Evolutionary conservation across 2,113 vertebrate species (phyloP).

Genomic region (Podocnemis expansa): DNA sequence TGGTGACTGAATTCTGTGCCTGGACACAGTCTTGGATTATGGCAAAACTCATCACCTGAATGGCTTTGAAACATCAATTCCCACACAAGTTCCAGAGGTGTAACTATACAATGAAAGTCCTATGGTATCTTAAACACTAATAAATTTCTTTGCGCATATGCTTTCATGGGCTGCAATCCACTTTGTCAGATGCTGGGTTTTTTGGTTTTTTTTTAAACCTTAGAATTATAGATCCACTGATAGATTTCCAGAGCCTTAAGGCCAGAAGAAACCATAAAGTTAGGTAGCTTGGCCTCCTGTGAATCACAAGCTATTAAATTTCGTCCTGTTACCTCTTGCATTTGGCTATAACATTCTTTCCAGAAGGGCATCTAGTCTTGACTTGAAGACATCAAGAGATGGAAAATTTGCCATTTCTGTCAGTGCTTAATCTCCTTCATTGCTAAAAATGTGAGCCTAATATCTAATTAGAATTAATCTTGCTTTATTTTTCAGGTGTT

Average conservation of each 20-base stretch:
- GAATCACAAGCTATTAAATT: not conserved
- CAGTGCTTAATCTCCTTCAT: not conserved
- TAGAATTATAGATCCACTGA: not conserved
- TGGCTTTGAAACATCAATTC: not conserved
- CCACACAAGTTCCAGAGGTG: not conserved
- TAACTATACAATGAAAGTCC: too few relatives aligned
- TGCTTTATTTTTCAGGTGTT: not conserved
- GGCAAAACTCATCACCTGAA: conserved; percentile 8
- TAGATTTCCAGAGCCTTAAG: not conserved
- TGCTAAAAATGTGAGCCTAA: not conserved
- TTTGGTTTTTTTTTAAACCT: conserved; percentile 27
- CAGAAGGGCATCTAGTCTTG: not conserved
- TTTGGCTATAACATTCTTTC: not conserved
- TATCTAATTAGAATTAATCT: not conserved
- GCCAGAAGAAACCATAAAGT: not conserved
- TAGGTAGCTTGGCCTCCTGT: not conserved
- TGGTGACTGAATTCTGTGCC: not conserved
- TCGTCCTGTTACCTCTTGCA: not conserved
- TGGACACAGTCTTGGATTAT: not conserved
- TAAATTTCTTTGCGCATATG: too few relatives aligned
- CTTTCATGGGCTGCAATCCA: too few relatives aligned
- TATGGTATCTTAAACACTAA: too few relatives aligned
- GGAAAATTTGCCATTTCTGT: not conserved
- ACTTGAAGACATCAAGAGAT: not conserved
- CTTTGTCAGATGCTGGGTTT: too few relatives aligned